phyloP scores from a whole-genome alignment of 2,113 vertebrate genomes.

The Marcusenius ussheri region DNA sequence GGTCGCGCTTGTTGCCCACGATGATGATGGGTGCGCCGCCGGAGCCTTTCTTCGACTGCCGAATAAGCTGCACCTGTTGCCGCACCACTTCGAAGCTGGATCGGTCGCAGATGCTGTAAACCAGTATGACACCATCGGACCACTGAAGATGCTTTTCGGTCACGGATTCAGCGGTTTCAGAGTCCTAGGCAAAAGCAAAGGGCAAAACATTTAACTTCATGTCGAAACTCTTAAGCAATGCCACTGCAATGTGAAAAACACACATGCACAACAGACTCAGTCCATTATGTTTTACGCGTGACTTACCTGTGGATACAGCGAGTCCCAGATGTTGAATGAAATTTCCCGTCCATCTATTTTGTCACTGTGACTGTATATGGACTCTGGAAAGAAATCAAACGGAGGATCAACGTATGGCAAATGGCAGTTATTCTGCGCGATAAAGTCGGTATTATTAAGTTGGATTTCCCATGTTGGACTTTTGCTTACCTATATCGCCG shows the following conservation, averaged over 20 bases:
- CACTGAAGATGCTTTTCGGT: constrained; percentile 52
- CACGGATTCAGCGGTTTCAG: constrained; percentile 32
- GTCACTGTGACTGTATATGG: constrained; percentile 68
- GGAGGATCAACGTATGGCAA: neutral
- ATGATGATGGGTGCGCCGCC: constrained; percentile 41
- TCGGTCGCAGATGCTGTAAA: constrained; percentile 59
- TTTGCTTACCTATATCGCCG: constrained; percentile 64
- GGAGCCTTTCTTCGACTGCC: constrained; percentile 33
- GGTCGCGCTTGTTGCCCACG: constrained; percentile 55
- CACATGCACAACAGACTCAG: neutral
- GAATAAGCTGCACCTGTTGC: constrained; percentile 47
- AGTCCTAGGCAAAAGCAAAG: constrained; percentile 33
- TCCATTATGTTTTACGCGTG: neutral
- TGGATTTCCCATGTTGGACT: neutral
- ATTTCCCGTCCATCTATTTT: constrained; percentile 65
- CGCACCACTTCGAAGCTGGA: constrained; percentile 49
- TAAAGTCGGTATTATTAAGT: neutral
- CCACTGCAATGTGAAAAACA: neutral
- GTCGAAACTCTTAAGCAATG: neutral
- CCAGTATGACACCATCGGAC: constrained; percentile 53
- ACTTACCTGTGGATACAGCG: constrained; percentile 64
- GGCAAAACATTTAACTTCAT: neutral
- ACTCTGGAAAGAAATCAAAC: constrained; percentile 49
- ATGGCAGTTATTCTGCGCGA: neutral
- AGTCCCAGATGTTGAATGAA: constrained; percentile 70